These are phyloP conservation scores for Liolophura sinensis DNA, from an alignment of 1,140 invertebrate genomes.

Conservation along the genomic window DNA sequence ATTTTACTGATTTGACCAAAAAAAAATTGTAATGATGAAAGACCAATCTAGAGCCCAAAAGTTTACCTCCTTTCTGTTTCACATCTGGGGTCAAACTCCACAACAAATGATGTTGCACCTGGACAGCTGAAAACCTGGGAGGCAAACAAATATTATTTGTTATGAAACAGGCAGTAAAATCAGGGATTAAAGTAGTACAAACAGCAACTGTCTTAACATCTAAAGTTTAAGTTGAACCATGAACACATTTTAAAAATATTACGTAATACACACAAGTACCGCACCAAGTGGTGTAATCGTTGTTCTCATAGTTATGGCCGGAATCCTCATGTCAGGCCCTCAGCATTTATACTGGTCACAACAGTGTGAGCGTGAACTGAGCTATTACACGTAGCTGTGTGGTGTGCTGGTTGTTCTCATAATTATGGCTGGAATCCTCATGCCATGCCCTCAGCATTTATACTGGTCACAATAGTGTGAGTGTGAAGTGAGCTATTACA, in stretches of 20 bases:
- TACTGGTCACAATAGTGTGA: too few species aligned
- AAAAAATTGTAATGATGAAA: too few species aligned
- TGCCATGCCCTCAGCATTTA: slow-evolving; percentile 57
- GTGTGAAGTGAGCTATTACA: too few species aligned
- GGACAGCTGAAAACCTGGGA: slow-evolving; percentile 49
- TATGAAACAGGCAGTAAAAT: not conserved
- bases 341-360: too few species aligned
- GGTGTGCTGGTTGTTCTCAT: slow-evolving; percentile 55
- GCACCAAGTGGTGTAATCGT: slow-evolving; percentile 46
- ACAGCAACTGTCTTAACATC: too few species aligned
- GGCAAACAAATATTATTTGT: slow-evolving; percentile 4
- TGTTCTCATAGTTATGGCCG: slow-evolving; percentile 54
- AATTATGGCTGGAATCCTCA: slow-evolving; percentile 53
- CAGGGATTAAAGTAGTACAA: not conserved
- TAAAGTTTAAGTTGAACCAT: not conserved
- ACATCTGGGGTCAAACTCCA: slow-evolving; percentile 55
- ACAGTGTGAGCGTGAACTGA: too few species aligned
- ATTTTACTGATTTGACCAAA: not conserved
- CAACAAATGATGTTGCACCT: slow-evolving; percentile 50
- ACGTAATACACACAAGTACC: not conserved
- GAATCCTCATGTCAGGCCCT: slow-evolving; percentile 55
- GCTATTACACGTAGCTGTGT: too few species aligned
- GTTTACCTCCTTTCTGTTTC: slow-evolving; percentile 53
- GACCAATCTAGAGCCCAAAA: not conserved
- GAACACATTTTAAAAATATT: not conserved